Percentiles rank a stretch among this genome's conserved stretches.
phyloP scores from a whole-genome alignment of 1,140 invertebrate genomes.

The Laupala kohalensis region DNA sequence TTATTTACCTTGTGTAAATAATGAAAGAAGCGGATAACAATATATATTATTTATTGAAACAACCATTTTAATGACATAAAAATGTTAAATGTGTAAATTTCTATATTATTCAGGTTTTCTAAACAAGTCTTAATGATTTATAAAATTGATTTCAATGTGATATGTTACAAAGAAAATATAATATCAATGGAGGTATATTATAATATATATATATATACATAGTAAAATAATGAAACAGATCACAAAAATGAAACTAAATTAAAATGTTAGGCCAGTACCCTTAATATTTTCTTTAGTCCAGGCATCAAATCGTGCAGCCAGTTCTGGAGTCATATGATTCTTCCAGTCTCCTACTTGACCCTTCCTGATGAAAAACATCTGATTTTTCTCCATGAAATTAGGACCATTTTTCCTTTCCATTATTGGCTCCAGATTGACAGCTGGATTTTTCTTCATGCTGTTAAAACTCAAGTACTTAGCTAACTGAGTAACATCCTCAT shows the following conservation, averaged over 20 bases:
- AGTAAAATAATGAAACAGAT: too few species aligned
- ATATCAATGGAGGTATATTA: too few species aligned
- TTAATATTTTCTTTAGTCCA: conserved; percentile 55
- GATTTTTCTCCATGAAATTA: conserved; percentile 32
- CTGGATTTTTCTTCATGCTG: conserved; percentile 68
- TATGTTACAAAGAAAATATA: too few species aligned
- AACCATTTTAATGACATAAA: too few species aligned
- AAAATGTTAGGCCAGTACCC: conserved; percentile 47
- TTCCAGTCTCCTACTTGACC: conserved; percentile 75
- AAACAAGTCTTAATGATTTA: too few species aligned
- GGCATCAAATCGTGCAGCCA: conserved; percentile 54
- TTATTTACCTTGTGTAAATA: too few species aligned
- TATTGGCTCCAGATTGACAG: conserved; percentile 53
- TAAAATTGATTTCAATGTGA: too few species aligned
- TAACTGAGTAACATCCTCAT: conserved; percentile 49
- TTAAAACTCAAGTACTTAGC: conserved; percentile 63
- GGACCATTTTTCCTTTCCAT: conserved; percentile 36
- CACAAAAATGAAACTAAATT: conserved; percentile 21
- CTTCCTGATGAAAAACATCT: conserved; percentile 59
- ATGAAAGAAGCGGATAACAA: too few species aligned
- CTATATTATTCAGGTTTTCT: too few species aligned
- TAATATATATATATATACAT: too few species aligned
- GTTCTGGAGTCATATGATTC: conserved; percentile 60
- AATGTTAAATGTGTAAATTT: too few species aligned
- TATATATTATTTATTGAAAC: too few species aligned